A percentile compares a stretch with the other conserved stretches of the same genome.
These are phyloP conservation scores for Lepus europaeus DNA, from an alignment of 2,113 vertebrate genomes.

Conservation along the genomic window DNA sequence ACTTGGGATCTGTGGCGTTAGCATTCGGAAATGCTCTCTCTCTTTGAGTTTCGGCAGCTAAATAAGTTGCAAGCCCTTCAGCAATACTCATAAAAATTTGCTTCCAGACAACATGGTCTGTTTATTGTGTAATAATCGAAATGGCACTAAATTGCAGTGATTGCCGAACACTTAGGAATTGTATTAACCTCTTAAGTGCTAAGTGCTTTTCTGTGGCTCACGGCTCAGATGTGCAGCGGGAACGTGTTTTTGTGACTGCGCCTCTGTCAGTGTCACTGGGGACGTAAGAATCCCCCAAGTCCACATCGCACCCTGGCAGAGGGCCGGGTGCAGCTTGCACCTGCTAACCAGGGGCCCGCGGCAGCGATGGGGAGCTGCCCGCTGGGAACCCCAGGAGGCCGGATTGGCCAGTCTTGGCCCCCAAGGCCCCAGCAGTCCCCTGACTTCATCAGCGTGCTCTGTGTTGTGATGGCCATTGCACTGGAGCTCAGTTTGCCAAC, in stretches of 20 bases:
- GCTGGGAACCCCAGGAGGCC: neutral
- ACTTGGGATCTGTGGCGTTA: slow-evolving; percentile 86
- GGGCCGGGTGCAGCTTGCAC: neutral
- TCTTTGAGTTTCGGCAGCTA: slow-evolving; percentile 89
- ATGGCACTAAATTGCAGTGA: slow-evolving; percentile 93
- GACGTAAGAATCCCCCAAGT: slow-evolving; percentile 44
- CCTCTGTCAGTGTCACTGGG: slow-evolving; percentile 70
- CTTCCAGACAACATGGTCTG: slow-evolving; percentile 93
- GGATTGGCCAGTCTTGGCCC: neutral
- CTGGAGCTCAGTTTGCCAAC: neutral
- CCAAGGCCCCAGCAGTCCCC: neutral
- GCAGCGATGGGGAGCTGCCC: neutral
- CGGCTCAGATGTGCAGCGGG: slow-evolving; percentile 72
- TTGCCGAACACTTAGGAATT: slow-evolving; percentile 92
- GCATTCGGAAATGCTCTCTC: slow-evolving; percentile 88
- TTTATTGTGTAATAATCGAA: slow-evolving; percentile 94
- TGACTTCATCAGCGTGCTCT: neutral
- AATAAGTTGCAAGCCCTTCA: slow-evolving; percentile 92
- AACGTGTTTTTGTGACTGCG: slow-evolving; percentile 75
- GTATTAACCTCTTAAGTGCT: slow-evolving; percentile 91
- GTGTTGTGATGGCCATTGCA: slow-evolving; percentile 41
- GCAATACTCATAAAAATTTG: slow-evolving; percentile 94
- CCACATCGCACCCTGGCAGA: neutral
- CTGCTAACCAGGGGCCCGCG: neutral
- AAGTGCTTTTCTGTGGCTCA: slow-evolving; percentile 83